phyloP scores from a whole-genome alignment of 2,797 vertebrate species.

The Apodemus agrarius region DNA sequence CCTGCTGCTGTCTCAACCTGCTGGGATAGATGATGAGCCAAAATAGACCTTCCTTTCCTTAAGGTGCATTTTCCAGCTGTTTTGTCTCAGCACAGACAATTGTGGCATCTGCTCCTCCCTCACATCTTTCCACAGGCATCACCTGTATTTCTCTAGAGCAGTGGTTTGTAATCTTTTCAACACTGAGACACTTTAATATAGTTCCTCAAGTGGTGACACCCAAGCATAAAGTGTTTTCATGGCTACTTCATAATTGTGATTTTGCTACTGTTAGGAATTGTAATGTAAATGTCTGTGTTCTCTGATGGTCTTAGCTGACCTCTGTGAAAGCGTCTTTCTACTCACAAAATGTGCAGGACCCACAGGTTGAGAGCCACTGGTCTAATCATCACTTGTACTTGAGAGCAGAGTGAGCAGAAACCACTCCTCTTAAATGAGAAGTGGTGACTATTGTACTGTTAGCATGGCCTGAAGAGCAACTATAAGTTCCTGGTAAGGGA shows the following conservation, averaged over 20 bases:
- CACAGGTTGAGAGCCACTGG: not conserved
- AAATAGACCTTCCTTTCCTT: not conserved
- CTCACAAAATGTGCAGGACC: not conserved
- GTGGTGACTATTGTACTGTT: not conserved
- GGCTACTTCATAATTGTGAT: not conserved
- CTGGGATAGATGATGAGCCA: not conserved
- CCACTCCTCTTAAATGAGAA: not conserved
- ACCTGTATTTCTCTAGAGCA: not conserved
- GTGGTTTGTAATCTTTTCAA: not conserved
- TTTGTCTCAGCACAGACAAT: not conserved
- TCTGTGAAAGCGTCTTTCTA: not conserved
- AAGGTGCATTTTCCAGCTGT: not conserved
- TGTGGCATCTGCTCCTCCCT: not conserved
- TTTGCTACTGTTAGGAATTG: not conserved
- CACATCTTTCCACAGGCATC: not conserved
- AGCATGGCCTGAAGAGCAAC: not conserved
- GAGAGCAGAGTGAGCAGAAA: not conserved
- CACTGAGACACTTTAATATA: not conserved
- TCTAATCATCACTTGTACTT: not conserved
- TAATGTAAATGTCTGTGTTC: not conserved
- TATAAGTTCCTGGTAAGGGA: not conserved
- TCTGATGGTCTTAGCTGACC: not conserved
- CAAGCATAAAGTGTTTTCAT: not conserved
- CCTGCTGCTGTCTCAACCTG: not conserved
- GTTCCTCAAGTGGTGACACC: not conserved